These are phyloP conservation scores for Patiria pectinifera DNA, from an alignment of 53 echinoderm and acorn worm genomes.

Conservation along the genomic window DNA sequence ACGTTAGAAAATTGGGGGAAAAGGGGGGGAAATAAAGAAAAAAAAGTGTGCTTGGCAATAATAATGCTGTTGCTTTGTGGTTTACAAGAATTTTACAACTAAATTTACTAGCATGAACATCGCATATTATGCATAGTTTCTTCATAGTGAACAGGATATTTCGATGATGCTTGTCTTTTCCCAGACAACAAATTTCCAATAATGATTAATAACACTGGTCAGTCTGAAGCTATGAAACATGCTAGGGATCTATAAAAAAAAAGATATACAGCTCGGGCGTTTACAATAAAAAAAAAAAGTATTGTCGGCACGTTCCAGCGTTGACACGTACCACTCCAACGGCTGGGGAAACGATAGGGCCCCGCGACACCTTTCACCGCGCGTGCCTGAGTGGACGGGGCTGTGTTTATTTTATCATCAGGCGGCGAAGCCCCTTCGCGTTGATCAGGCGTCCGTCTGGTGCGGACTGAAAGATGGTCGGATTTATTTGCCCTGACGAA, in stretches of 20 bases:
- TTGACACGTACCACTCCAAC: conserved; percentile 38
- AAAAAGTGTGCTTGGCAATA: no score
- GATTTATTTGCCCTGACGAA: conserved; percentile 37
- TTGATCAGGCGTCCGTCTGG: conserved; percentile 31
- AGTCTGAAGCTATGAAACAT: neutral
- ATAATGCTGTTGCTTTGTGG: no score
- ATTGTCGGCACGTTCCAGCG: conserved; percentile 25
- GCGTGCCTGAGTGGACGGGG: neutral
- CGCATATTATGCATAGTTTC: no score
- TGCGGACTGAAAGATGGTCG: conserved; percentile 28
- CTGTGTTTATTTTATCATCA: conserved; percentile 51
- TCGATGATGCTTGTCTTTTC: neutral
- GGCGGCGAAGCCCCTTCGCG: neutral
- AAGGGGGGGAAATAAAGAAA: neutral
- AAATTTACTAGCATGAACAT: no score
- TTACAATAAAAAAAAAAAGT: neutral
- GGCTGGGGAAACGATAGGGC: conserved; percentile 15
- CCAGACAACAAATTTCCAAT: neutral
- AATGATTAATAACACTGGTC: neutral
- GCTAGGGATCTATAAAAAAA: neutral
- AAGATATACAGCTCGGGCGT: neutral
- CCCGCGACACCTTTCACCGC: conserved; percentile 3
- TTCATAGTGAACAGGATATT: no score
- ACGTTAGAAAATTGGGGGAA: no score
- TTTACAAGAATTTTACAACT: no score